Base-by-base conservation (phyloP, 1,140 invertebrate genomes). In the Aphaenogaster ashmeadi region DNA sequence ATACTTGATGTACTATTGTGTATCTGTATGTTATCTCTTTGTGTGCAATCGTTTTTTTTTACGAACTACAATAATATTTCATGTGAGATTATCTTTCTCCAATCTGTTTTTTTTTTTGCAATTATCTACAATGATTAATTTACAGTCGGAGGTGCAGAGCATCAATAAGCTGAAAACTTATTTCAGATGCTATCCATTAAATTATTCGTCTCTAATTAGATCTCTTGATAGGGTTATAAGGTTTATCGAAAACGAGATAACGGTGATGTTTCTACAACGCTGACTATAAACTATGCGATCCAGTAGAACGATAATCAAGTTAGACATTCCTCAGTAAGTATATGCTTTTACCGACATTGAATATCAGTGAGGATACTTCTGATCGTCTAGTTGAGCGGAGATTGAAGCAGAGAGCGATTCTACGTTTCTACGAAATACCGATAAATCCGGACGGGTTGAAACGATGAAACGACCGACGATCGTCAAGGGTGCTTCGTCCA, bases 381-480 rank as follows among this genome's bases (percentile, higher is more conserved):
- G 54, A 87, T 41, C 64, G 36, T 87, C 79, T 50, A 50, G 47
- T 44, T 50, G 41, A 13, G 56, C 54, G 47, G 47, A 60, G 69
- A 81, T 83, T 54, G 60, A 87, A 81, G 60, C 54, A 5, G 58
- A 36, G 21, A 87, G 38, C 64, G 83, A 87, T 90, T 90, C 86
- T 90, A 90, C 86, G 87, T 91, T 90, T 90, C 77, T 83, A 86
- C 85, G 64, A 90, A 87, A 52, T 56, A 60, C 27, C 87, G 78
- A 88, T 91, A 91, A 87, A 89, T 87, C 60, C 75, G n/a, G 8
- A 52, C 50, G 69, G 38, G 33, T 60, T 56, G 54, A 54, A 85
- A 41, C 38, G 21, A 52, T 52, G 69, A 77, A 77, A 81, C 80
- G 69, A 78, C 27, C 67, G 67, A 47, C 80, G 54, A 74, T 67